phyloP scores from a whole-genome alignment of 2,888 invertebrate genomes.

The Drosophila sordidula region DNA sequence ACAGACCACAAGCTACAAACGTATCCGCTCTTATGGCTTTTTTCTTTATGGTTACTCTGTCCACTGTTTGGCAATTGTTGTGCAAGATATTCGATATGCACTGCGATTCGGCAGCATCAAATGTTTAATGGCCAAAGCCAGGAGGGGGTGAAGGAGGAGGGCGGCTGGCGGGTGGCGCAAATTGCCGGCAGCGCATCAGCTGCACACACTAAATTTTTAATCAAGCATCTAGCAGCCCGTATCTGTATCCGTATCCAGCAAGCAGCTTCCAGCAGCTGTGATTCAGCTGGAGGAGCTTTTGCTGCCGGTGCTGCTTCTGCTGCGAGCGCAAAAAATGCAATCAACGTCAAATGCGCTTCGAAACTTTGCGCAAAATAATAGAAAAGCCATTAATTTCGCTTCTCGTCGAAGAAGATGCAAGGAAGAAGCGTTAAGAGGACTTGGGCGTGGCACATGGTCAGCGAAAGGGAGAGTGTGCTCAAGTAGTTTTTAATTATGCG shows the following conservation, averaged over 20 bases:
- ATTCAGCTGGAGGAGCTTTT: constrained; percentile 57
- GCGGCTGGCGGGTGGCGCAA: constrained; percentile 35
- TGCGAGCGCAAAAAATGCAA: constrained; percentile 73
- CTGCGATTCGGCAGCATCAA: constrained; percentile 25
- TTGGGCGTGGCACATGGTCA: constrained; percentile 40
- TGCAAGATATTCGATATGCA: constrained; percentile 40
- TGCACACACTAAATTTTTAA: constrained; percentile 74
- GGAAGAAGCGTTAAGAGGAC: constrained; percentile 15
- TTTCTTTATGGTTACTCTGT: constrained; percentile 24
- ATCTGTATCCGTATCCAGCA: constrained; percentile 37
- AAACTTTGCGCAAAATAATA: constrained; percentile 79
- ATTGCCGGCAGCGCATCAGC: constrained; percentile 67
- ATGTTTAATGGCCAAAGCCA: constrained; percentile 50
- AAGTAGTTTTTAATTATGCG: constrained; percentile 78
- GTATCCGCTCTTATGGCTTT: constrained; percentile 20
- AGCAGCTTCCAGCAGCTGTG: constrained; percentile 65
- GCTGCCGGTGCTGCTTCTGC: constrained; percentile 23
- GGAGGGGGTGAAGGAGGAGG: neutral
- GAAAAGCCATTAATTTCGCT: constrained; percentile 79
- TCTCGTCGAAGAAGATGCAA: constrained; percentile 72
- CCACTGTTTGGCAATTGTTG: constrained; percentile 53
- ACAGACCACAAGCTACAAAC: constrained; percentile 29
- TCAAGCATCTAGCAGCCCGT: constrained; percentile 61
- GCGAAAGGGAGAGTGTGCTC: constrained; percentile 17
- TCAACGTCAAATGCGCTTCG: constrained; percentile 79